Base-by-base conservation (phyloP, 2,797 vertebrate species). In the Psittacula derbiana region DNA sequence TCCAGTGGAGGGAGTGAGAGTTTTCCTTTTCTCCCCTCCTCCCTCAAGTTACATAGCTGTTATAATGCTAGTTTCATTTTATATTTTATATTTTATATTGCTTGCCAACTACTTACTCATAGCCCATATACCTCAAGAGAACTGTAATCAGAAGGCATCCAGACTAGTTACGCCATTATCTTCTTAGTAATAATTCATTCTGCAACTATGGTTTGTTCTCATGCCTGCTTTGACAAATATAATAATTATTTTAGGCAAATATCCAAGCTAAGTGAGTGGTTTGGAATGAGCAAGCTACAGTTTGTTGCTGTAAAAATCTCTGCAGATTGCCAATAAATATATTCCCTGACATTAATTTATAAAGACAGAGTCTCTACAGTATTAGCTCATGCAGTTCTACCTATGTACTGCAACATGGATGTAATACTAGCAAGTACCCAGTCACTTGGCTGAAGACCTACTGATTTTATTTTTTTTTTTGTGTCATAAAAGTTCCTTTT, bases 241-340 rank as follows among this genome's bases (percentile, higher is more conserved):
- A 27, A 62, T 78, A 60, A 92, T 95, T 97, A 67, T 96, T 97
- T 95, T 95, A 96, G 97, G 95, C 96, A 74, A 64, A 76, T 73
- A 66, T 86, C 96, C 94, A 97, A 75, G 76, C 72, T 82, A 91
- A 96, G 92, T 80, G 92, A 97, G 74, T 88, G 58, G 86, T 82
- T 97, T 96, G 76, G 89, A 96, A 82, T 73, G 71, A 85, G 74
- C 72, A 75, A 46, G 65, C 91, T 91, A 58, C 82, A 71, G 88
- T 90, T 92, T 86, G 58, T 91, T 93, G 83, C 88, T 81, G 62
- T 91, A 78, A 44, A 95, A 93, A 92, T 94, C 92, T 93, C 58
- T 85, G 81, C 81, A 65, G 52, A 88, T 70, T 65, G 83, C 71
- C 72, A 75, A 74, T 89, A 82, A 96, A 88, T 93, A 62, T 20